These are phyloP conservation scores for Beroe forskalii DNA, from an alignment of 37 sponge, comb jelly and placozoan genomes.

Conservation along the genomic window DNA sequence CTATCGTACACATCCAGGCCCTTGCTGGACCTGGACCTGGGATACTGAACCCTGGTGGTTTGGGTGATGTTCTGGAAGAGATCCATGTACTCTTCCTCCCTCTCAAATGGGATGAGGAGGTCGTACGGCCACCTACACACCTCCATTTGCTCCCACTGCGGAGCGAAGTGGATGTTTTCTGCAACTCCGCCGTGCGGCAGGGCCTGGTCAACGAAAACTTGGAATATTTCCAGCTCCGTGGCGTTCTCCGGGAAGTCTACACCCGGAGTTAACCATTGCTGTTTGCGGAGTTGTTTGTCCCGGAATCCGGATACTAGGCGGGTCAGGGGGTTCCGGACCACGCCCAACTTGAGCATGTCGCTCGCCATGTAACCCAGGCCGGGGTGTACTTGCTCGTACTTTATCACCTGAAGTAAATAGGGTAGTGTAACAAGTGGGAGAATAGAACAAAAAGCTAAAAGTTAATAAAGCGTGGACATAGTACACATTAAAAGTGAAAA, in stretches of 20 bases:
- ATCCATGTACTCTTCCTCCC: background rate
- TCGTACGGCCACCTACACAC: conserved; percentile 49
- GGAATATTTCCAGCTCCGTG: background rate
- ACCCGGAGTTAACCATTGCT: background rate
- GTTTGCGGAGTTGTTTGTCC: conserved; percentile 19
- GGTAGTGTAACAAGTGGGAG: no score
- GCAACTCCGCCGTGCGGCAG: background rate
- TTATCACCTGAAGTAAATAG: no score
- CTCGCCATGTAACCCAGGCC: background rate
- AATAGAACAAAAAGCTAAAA: no score
- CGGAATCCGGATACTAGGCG: conserved; percentile 15
- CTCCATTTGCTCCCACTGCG: conserved; percentile 17
- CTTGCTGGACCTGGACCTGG: background rate
- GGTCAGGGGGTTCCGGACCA: conserved; percentile 8
- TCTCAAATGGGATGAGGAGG: background rate
- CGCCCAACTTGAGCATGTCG: background rate
- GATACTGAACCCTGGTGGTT: background rate
- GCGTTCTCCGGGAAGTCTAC: background rate
- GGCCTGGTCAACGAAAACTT: background rate
- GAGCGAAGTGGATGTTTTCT: background rate
- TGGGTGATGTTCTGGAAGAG: background rate
- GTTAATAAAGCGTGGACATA: no score
- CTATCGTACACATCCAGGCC: background rate
- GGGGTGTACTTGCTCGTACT: no score
- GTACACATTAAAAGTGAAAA: no score